These are phyloP conservation scores for Regulus satrapa DNA, from an alignment of 2,113 vertebrate species.

Conservation along the genomic window DNA sequence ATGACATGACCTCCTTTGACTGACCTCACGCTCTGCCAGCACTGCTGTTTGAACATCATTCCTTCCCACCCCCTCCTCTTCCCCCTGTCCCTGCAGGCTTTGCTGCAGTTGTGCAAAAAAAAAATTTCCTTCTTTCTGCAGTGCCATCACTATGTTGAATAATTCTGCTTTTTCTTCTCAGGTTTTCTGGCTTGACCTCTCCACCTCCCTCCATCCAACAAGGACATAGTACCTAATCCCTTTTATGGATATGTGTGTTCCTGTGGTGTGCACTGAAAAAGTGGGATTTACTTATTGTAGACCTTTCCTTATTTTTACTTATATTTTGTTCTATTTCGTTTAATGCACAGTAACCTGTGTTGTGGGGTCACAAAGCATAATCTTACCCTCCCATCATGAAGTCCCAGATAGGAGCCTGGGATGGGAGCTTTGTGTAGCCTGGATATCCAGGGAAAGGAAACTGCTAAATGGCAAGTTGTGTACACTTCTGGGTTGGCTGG, in stretches of 20 bases:
- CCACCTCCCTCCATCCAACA: background rate
- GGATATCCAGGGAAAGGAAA: background rate
- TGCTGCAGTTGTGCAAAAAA: background rate
- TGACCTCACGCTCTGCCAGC: background rate
- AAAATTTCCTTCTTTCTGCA: background rate
- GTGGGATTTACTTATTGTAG: background rate
- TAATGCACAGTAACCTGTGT: background rate
- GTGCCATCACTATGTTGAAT: background rate
- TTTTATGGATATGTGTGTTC: background rate
- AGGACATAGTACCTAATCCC: background rate
- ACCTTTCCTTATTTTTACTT: background rate
- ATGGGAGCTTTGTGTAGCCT: background rate
- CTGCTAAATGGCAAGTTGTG: background rate
- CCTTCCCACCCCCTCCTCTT: background rate
- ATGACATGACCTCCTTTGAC: background rate
- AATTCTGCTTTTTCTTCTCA: background rate
- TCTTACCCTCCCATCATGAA: background rate
- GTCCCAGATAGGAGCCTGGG: background rate
- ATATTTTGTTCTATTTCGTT: background rate
- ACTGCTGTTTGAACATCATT: background rate
- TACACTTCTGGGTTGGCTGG: background rate
- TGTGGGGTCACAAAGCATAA: background rate
- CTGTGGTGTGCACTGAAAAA: background rate
- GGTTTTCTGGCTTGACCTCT: background rate
- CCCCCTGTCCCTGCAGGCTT: background rate